These are phyloP conservation scores for Scolopax rusticola DNA, from an alignment of 2,797 vertebrate species.

Conservation along the genomic window DNA sequence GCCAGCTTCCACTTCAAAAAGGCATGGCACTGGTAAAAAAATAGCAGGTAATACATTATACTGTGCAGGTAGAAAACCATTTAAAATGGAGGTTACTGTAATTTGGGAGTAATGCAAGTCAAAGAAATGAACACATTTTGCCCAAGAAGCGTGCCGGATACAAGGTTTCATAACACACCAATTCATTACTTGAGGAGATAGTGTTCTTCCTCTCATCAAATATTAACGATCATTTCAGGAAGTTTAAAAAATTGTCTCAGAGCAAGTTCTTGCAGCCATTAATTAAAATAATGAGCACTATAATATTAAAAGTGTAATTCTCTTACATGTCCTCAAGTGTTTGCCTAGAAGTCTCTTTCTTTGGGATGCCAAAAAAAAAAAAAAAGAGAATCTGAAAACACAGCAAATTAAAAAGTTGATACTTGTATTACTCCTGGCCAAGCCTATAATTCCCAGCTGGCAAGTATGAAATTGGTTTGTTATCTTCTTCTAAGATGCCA, in stretches of 20 bases:
- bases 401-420: conserved; percentile 78
- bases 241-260: conserved; percentile 79
- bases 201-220: conserved; percentile 77
- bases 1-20: background rate
- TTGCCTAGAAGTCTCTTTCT: conserved; percentile 76
- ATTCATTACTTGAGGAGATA: conserved; percentile 74
- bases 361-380: conserved; percentile 20
- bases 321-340: conserved; percentile 77
- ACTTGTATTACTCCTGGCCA: conserved; percentile 63
- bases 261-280: conserved; percentile 77
- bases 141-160: background rate
- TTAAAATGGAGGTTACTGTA: background rate
- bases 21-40: background rate
- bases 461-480: conserved; percentile 52
- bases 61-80: background rate
- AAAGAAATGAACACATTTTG: conserved; percentile 28
- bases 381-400: conserved; percentile 70
- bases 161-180: conserved; percentile 44
- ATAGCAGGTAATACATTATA: background rate
- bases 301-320: conserved; percentile 79
- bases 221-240: conserved; percentile 78
- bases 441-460: conserved; percentile 54
- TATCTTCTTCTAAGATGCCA: conserved; percentile 21
- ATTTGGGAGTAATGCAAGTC: background rate
- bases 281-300: conserved; percentile 80